These are phyloP conservation scores for Plebejus argus DNA, from an alignment of 2,888 invertebrate species.

Conservation along the genomic window DNA sequence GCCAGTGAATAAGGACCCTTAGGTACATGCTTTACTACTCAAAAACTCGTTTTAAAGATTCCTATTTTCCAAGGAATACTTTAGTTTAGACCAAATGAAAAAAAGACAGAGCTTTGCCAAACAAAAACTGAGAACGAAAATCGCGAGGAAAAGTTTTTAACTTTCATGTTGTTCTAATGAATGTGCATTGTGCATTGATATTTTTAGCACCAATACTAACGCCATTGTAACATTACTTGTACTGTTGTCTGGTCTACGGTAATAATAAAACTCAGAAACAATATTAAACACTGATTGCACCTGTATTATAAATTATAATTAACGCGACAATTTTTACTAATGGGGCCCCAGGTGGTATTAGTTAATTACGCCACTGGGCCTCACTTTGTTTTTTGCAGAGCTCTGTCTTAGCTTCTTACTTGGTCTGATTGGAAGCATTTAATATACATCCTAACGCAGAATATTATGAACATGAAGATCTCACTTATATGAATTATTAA, in stretches of 20 bases:
- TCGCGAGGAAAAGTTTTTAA: too few species aligned
- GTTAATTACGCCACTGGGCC: too few species aligned
- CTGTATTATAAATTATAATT: too few species aligned
- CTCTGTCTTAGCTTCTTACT: background rate
- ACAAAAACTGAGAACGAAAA: background rate
- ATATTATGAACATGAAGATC: background rate
- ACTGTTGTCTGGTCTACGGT: too few species aligned
- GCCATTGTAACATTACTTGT: too few species aligned
- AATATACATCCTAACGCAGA: background rate
- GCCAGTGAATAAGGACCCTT: background rate
- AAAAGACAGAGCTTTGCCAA: background rate
- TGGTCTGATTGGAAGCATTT: background rate
- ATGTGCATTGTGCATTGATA: too few species aligned
- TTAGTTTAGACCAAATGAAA: background rate
- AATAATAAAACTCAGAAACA: too few species aligned
- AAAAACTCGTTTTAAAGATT: background rate
- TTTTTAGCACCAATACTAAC: too few species aligned
- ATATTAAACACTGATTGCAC: too few species aligned
- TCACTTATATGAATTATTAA: slow-evolving; percentile 14
- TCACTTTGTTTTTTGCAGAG: background rate
- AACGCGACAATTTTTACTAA: too few species aligned
- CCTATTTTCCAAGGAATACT: background rate
- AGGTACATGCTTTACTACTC: background rate
- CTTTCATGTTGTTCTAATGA: too few species aligned
- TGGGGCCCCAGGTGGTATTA: too few species aligned